Evolutionary conservation across 1,140 invertebrate species (phyloP).

Genomic region (Zaprionus nigranus): DNA sequence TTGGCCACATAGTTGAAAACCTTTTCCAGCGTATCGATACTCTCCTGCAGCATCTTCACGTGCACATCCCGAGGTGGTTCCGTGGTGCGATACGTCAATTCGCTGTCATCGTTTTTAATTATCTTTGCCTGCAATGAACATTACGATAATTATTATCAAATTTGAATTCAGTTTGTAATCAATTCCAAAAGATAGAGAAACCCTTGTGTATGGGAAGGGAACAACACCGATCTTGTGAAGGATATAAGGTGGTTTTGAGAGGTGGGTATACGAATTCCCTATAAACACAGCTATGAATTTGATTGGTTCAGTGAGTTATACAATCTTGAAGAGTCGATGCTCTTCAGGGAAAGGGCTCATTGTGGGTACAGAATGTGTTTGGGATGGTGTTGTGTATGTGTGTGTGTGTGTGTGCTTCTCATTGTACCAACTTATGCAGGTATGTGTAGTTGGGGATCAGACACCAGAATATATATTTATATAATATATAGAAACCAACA

Average conservation of each 20-base stretch:
- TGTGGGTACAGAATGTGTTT: not conserved
- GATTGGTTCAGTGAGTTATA: not conserved
- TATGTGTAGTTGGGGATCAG: slow-evolving; percentile 1
- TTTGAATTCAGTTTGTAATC: not conserved
- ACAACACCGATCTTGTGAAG: not conserved
- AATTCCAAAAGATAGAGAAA: not conserved
- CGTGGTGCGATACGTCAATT: slow-evolving; percentile 90
- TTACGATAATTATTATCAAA: not conserved
- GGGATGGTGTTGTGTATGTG: slow-evolving; percentile 5
- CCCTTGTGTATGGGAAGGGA: not conserved
- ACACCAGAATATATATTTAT: slow-evolving; percentile 43
- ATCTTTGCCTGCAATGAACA: slow-evolving; percentile 73
- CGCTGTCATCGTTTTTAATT: slow-evolving; percentile 74
- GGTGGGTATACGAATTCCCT: not conserved
- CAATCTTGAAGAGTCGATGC: not conserved
- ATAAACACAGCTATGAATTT: not conserved
- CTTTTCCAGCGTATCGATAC: slow-evolving; percentile 94
- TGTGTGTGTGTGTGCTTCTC: slow-evolving; percentile 23
- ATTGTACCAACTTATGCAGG: not conserved
- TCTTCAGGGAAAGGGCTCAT: not conserved
- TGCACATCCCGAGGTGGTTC: slow-evolving; percentile 89
- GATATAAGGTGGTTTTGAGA: too few relatives aligned
- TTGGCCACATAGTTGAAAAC: slow-evolving; percentile 92
- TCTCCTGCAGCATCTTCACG: slow-evolving; percentile 89
- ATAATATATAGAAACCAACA: slow-evolving; percentile 14